A percentile compares a stretch with the other conserved stretches of the same genome.
Evolutionary conservation across 2,113 vertebrate species (phyloP).

Genomic region (Amphiprion percula): DNA sequence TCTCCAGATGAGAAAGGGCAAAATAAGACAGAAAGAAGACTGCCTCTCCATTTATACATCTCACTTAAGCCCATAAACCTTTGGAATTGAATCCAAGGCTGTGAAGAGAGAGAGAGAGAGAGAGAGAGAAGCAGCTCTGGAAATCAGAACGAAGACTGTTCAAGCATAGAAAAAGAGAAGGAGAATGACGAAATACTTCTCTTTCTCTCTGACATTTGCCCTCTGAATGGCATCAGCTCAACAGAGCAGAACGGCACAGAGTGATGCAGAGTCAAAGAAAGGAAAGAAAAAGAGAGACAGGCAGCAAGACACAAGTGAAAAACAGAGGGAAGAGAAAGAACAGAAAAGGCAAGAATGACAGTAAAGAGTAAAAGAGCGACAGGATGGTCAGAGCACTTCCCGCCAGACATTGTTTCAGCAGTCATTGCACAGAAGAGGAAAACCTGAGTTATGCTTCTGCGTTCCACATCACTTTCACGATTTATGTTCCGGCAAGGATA

Average conservation of each 20-base stretch:
- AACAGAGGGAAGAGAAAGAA: constrained; percentile 29
- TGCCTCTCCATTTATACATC: constrained; percentile 57
- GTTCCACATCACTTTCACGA: constrained; percentile 72
- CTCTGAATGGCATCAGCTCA: constrained; percentile 72
- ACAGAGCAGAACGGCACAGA: constrained; percentile 57
- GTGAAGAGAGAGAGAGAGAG: constrained; percentile 15
- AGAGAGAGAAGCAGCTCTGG: constrained; percentile 24
- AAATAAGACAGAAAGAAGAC: constrained; percentile 63
- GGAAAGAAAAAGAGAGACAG: constrained; percentile 28
- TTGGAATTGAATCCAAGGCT: constrained; percentile 61
- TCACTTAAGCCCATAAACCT: constrained; percentile 70
- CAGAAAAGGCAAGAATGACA: constrained; percentile 55
- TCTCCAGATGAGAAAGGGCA: constrained; percentile 48
- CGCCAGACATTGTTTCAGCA: constrained; percentile 66
- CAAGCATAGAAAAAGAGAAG: constrained; percentile 44
- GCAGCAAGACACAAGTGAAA: constrained; percentile 35
- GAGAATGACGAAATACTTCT: constrained; percentile 58
- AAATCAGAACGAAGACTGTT: constrained; percentile 43
- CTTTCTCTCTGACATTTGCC: constrained; percentile 74
- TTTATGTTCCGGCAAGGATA: constrained; percentile 81
- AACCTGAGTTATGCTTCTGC: constrained; percentile 78
- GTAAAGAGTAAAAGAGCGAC: constrained; percentile 52
- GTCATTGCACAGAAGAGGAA: constrained; percentile 63
- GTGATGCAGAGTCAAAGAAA: constrained; percentile 49
- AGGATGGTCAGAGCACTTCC: constrained; percentile 58